Conservation (phyloP, 2,797 vertebrate species). For the Tadarida brasiliensis region DNA sequence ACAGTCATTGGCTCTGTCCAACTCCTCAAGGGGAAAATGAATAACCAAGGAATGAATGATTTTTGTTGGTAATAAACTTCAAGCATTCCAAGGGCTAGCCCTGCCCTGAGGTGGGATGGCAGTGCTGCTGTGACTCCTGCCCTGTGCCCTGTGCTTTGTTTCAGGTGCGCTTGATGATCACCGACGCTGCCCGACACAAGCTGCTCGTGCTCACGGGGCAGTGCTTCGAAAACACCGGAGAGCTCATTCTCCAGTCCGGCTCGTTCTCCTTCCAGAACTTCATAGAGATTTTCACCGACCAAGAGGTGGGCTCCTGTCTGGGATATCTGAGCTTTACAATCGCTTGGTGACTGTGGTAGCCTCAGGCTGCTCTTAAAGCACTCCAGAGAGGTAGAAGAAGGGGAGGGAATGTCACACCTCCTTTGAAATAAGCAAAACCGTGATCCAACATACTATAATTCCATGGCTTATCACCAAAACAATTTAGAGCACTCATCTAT, state of each 20-base stretch:
- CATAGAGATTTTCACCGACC: slow-evolving; percentile 99
- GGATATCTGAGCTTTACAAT: neutral
- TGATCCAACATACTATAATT: neutral
- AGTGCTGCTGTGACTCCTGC: rapidly evolving
- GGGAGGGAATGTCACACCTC: neutral
- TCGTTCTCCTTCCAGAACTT: slow-evolving; percentile 98
- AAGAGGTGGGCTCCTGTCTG: slow-evolving; percentile 91
- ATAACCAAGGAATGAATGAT: neutral
- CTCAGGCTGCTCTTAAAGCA: neutral
- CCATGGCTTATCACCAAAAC: neutral
- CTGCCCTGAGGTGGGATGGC: neutral
- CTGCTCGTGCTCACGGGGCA: slow-evolving; percentile 96
- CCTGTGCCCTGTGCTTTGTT: slow-evolving; percentile 44
- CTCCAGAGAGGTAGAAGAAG: neutral
- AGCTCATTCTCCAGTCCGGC: slow-evolving; percentile 98
- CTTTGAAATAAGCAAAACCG: slow-evolving; percentile 19
- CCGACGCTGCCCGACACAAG: slow-evolving; percentile 96
- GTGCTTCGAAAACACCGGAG: slow-evolving; percentile 96
- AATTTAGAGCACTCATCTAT: neutral
- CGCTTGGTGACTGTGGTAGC: neutral
- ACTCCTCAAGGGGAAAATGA: neutral
- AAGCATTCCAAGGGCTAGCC: neutral
- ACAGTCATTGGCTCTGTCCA: neutral
- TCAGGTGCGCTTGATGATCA: slow-evolving; percentile 97
- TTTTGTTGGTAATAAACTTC: neutral